phyloP scores from a whole-genome alignment of 2,113 vertebrate species.

The Orycteropus afer region DNA sequence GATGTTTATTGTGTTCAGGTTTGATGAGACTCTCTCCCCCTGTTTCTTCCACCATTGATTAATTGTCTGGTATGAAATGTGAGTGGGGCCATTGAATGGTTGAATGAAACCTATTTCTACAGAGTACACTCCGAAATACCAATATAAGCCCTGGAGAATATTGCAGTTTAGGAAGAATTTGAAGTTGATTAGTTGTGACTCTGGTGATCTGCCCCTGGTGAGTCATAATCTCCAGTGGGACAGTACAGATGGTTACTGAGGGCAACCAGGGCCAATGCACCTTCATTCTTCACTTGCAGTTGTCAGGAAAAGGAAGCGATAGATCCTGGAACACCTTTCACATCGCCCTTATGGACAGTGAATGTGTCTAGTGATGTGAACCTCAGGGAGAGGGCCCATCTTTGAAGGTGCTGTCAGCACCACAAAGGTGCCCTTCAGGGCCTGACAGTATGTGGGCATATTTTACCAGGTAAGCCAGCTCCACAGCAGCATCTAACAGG shows the following conservation, averaged over 20 bases:
- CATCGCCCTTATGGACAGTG: neutral
- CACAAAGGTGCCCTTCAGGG: neutral
- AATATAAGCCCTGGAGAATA: neutral
- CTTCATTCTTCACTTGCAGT: neutral
- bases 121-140: neutral
- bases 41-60: neutral
- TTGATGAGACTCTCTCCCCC: neutral
- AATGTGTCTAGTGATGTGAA: neutral
- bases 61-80: neutral
- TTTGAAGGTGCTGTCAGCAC: neutral
- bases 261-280: neutral
- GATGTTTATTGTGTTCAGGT: neutral
- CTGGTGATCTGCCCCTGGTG: neutral
- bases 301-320: neutral
- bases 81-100: neutral
- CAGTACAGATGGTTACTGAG: neutral
- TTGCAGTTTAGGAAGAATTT: neutral
- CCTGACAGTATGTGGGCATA: neutral
- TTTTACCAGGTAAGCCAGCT: neutral
- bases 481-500: neutral
- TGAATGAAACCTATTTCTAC: neutral
- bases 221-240: neutral
- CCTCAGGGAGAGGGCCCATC: neutral
- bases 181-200: neutral
- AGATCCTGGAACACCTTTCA: neutral